Conservation (phyloP, 2,888 invertebrate species). For the Periphyllus acericola region DNA sequence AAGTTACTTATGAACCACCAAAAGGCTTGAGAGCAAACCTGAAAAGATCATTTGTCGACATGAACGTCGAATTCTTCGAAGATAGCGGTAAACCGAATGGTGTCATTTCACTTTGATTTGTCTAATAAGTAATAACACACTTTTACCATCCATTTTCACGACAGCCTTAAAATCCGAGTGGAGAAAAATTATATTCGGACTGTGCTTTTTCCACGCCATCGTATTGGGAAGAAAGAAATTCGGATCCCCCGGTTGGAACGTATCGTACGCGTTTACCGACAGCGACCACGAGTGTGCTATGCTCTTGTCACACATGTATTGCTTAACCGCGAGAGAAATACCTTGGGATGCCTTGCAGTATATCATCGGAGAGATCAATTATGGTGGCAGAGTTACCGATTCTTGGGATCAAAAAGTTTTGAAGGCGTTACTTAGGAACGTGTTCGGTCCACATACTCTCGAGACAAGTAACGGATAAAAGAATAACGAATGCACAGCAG, state of each 20-base stretch:
- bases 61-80: slow-evolving; percentile 83
- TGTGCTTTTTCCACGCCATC: slow-evolving; percentile 91
- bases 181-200: slow-evolving; percentile 80
- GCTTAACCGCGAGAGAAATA: slow-evolving; percentile 69
- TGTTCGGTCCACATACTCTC: slow-evolving; percentile 79
- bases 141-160: background rate
- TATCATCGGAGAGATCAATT: slow-evolving; percentile 91
- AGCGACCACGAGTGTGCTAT: slow-evolving; percentile 76
- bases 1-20: slow-evolving; percentile 89
- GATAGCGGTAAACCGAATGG: slow-evolving; percentile 75
- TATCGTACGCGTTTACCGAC: slow-evolving; percentile 90
- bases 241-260: slow-evolving; percentile 92
- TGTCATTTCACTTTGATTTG: slow-evolving; percentile 67
- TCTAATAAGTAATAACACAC: background rate
- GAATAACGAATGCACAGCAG: background rate
- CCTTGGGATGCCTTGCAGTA: slow-evolving; percentile 93
- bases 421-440: slow-evolving; percentile 82
- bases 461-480: slow-evolving; percentile 65
- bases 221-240: slow-evolving; percentile 93
- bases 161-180: slow-evolving; percentile 71
- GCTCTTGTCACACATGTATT: slow-evolving; percentile 40
- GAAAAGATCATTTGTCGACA: slow-evolving; percentile 81
- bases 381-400: slow-evolving; percentile 94
- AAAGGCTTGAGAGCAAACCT: slow-evolving; percentile 84
- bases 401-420: slow-evolving; percentile 91